Conservation (phyloP, 2,888 invertebrate species). For the Pristionchus japonicus region DNA sequence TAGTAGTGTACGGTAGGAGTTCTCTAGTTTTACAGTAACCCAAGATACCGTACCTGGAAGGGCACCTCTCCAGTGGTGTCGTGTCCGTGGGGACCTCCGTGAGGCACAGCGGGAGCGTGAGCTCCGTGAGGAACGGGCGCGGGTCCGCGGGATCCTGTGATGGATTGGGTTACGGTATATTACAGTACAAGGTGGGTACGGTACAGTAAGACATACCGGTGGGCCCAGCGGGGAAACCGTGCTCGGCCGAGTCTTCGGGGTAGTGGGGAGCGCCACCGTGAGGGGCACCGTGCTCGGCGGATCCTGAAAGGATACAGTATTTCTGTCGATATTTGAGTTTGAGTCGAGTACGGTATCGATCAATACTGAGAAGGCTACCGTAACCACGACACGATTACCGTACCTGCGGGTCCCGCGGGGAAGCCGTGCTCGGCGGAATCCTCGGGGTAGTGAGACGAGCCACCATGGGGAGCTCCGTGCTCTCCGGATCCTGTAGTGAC, state of each 20-base stretch:
- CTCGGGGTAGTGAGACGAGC: not conserved
- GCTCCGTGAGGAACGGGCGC: not conserved
- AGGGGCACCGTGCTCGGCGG: not conserved
- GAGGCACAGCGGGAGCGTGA: not conserved
- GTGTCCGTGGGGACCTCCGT: not conserved
- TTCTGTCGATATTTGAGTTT: not conserved
- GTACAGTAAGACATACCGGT: no score
- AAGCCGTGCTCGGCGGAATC: not conserved
- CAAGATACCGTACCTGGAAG: not conserved
- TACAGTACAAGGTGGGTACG: no score
- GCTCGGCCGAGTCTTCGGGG: not conserved
- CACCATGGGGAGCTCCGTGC: not conserved
- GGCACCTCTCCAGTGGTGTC: conserved; percentile 7
- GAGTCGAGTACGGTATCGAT: not conserved
- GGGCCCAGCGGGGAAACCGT: not conserved
- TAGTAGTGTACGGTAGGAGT: no score
- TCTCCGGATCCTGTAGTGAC: not conserved
- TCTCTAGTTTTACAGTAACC: not conserved
- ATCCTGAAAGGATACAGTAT: not conserved
- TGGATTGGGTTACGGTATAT: no score
- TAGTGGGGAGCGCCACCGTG: not conserved
- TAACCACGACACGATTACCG: not conserved
- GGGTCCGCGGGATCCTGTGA: not conserved
- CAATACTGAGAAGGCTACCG: no score
- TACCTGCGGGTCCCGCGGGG: not conserved